Conservation (phyloP, 2,888 invertebrate species). For the Anthrax anthrax region DNA sequence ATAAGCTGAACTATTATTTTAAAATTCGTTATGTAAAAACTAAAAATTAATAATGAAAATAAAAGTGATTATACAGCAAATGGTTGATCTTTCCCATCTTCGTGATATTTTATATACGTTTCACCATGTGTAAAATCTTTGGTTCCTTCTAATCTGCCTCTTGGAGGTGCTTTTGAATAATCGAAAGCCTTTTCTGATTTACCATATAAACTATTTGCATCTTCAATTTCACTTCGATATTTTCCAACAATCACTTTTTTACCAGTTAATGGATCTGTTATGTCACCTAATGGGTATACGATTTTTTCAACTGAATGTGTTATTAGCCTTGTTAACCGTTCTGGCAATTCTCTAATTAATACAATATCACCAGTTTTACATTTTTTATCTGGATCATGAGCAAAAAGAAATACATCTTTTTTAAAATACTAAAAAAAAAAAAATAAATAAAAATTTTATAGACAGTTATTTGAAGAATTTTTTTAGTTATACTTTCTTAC, state of each 20-base stretch:
- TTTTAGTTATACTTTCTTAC: conserved; percentile 34
- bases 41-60: neutral
- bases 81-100: conserved; percentile 56
- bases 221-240: conserved; percentile 63
- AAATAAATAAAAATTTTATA: neutral
- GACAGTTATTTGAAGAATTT: conserved; percentile 1
- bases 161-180: conserved; percentile 58
- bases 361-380: conserved; percentile 77
- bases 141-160: conserved; percentile 70
- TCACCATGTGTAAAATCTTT: conserved; percentile 68
- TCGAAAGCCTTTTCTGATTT: conserved; percentile 52
- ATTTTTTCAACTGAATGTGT: conserved; percentile 68
- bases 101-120: conserved; percentile 64
- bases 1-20: neutral
- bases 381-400: conserved; percentile 58
- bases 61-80: conserved; percentile 43
- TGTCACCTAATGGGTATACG: conserved; percentile 67
- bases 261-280: conserved; percentile 73
- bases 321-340: conserved; percentile 59
- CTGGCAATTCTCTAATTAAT: conserved; percentile 56
- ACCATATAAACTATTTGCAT: conserved; percentile 52
- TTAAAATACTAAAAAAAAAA: conserved; percentile 54
- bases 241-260: conserved; percentile 58
- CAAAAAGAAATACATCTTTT: conserved; percentile 56
- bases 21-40: neutral